phyloP scores from a whole-genome alignment of 2,113 vertebrate genomes.

The Baryphthengus martii region DNA sequence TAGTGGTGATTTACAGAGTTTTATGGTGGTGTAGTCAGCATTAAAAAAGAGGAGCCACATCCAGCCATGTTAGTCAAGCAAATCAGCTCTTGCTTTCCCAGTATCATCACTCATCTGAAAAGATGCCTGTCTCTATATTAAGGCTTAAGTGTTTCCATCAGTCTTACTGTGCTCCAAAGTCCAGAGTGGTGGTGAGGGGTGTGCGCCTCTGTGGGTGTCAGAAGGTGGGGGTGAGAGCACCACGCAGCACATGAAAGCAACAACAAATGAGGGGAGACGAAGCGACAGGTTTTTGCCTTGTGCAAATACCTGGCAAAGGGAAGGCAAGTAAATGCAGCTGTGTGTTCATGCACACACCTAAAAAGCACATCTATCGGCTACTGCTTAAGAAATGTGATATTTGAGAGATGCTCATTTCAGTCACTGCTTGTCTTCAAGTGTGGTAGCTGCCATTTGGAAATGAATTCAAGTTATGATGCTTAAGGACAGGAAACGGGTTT shows the following conservation, averaged over 20 bases:
- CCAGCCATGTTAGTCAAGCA: neutral
- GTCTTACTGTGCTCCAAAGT: neutral
- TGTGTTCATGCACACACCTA: rapidly evolving
- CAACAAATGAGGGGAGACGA: neutral
- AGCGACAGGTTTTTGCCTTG: neutral
- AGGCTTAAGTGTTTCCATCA: neutral
- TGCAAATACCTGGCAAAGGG: neutral
- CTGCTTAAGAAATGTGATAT: neutral
- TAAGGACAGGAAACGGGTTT: neutral
- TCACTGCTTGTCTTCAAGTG: neutral
- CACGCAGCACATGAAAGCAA: neutral
- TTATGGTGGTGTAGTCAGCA: neutral
- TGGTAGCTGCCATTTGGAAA: neutral
- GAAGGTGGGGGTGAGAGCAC: neutral
- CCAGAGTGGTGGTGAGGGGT: neutral
- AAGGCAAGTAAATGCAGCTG: neutral
- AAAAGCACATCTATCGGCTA: neutral
- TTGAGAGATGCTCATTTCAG: neutral
- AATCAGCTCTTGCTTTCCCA: neutral
- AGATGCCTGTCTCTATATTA: neutral
- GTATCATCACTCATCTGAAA: neutral
- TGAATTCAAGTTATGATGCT: neutral
- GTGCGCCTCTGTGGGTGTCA: neutral
- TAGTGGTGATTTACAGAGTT: neutral
- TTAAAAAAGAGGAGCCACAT: neutral